These are phyloP conservation scores for Drosophila parabipectinata DNA, from an alignment of 1,140 invertebrate genomes.

Conservation along the genomic window DNA sequence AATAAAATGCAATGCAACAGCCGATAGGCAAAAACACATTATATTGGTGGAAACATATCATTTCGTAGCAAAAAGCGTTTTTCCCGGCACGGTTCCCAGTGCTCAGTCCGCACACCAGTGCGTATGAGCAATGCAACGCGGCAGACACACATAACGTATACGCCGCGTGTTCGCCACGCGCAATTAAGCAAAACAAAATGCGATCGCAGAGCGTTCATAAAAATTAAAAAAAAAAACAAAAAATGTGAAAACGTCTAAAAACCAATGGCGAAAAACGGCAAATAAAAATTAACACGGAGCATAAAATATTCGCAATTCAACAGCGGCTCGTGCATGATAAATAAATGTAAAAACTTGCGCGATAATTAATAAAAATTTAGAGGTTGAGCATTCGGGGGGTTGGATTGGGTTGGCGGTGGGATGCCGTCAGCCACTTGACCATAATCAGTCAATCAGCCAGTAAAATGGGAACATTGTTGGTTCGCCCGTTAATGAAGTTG, in stretches of 20 bases:
- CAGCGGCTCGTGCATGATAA: constrained; percentile 68
- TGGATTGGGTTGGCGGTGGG: background rate
- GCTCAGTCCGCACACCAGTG: constrained; percentile 40
- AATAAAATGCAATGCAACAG: constrained; percentile 51
- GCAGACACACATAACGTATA: constrained; percentile 56
- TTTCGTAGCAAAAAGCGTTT: constrained; percentile 18
- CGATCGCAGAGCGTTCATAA: constrained; percentile 53
- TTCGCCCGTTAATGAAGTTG: constrained; percentile 71
- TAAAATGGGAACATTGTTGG: constrained; percentile 61
- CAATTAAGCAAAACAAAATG: constrained; percentile 79
- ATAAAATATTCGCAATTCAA: constrained; percentile 58
- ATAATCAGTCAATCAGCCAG: constrained; percentile 79
- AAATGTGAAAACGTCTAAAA: constrained; percentile 10
- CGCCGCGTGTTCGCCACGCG: constrained; percentile 71
- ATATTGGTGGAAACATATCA: constrained; percentile 53
- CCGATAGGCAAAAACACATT: constrained; percentile 47
- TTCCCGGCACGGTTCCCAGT: background rate
- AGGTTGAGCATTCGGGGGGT: background rate
- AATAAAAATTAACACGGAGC: constrained; percentile 51
- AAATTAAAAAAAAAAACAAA: constrained; percentile 26
- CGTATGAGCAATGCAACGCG: constrained; percentile 64
- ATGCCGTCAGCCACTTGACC: constrained; percentile 70
- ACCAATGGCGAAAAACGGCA: constrained; percentile 35
- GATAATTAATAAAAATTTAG: constrained; percentile 66
- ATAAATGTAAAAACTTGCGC: constrained; percentile 55